Evolutionary conservation across 2,888 invertebrate species (phyloP).

Genomic region (Cantharis flavilabris): DNA sequence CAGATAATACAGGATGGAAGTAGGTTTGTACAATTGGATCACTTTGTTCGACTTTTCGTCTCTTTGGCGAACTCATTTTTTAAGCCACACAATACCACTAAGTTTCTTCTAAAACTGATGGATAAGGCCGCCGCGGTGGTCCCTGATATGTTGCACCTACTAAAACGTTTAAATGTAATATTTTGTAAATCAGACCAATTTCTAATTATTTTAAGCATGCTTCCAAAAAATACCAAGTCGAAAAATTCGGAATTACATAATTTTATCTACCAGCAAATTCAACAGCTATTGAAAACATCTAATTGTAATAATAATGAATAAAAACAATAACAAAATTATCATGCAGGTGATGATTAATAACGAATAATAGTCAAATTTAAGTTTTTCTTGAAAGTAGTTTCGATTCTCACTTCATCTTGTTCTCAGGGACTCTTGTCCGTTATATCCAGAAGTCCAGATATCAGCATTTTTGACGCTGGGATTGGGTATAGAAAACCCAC

Average conservation of each 20-base stretch:
- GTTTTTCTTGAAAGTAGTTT: not conserved
- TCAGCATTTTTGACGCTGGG: too few species aligned
- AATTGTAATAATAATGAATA: not conserved
- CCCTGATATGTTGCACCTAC: not conserved
- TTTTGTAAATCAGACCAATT: not conserved
- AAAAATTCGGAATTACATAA: not conserved
- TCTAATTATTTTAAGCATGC: not conserved
- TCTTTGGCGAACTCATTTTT: conserved; percentile 22
- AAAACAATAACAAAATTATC: not conserved
- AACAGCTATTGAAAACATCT: not conserved
- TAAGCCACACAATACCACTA: not conserved
- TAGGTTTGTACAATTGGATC: not conserved
- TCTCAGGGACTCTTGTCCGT: not conserved
- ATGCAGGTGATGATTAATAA: not conserved
- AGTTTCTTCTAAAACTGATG: not conserved
- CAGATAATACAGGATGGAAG: conserved; percentile 59
- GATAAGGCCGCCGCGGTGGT: not conserved
- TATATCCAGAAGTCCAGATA: too few species aligned
- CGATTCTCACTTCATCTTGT: not conserved
- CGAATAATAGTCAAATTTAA: not conserved
- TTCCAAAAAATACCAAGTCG: not conserved
- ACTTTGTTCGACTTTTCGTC: conserved; percentile 25
- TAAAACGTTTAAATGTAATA: not conserved
- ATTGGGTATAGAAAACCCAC: too few species aligned
- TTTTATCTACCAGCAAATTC: not conserved